Evolutionary conservation across 2,113 vertebrate genomes (phyloP).

Genomic region (Lycaon pictus): DNA sequence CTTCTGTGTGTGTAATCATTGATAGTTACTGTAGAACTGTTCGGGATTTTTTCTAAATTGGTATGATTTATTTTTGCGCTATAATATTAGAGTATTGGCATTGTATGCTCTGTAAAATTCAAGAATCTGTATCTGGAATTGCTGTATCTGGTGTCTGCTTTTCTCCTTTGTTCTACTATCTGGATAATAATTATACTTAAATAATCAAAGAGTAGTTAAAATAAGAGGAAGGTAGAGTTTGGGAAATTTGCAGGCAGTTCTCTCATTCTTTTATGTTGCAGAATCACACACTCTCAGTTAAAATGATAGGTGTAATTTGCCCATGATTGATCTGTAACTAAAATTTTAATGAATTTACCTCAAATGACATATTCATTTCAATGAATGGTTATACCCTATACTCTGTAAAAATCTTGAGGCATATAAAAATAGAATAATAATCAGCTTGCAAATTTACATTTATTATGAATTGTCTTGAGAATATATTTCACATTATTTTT

Average conservation of each 20-base stretch:
- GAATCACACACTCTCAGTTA: not conserved
- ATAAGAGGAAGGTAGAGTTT: not conserved
- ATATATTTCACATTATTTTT: not conserved
- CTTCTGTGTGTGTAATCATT: not conserved
- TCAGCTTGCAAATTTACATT: not conserved
- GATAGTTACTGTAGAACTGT: not conserved
- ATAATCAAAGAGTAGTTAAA: not conserved
- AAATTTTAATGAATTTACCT: not conserved
- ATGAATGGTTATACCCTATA: not conserved
- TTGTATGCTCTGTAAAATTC: not conserved
- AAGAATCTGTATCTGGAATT: not conserved
- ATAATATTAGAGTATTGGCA: not conserved
- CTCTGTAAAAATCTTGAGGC: not conserved
- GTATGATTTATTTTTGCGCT: not conserved
- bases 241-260: not conserved
- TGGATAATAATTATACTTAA: not conserved
- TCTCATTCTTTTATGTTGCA: not conserved
- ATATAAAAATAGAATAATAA: not conserved
- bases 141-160: not conserved
- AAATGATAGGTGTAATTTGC: not conserved
- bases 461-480: not conserved
- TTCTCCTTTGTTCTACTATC: not conserved
- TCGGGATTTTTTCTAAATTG: not conserved
- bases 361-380: not conserved
- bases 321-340: not conserved